A percentile compares a stretch with the other conserved stretches of the same genome.
These are phyloP conservation scores for Gortyna flavago DNA, from an alignment of 2,888 invertebrate genomes.

Conservation along the genomic window DNA sequence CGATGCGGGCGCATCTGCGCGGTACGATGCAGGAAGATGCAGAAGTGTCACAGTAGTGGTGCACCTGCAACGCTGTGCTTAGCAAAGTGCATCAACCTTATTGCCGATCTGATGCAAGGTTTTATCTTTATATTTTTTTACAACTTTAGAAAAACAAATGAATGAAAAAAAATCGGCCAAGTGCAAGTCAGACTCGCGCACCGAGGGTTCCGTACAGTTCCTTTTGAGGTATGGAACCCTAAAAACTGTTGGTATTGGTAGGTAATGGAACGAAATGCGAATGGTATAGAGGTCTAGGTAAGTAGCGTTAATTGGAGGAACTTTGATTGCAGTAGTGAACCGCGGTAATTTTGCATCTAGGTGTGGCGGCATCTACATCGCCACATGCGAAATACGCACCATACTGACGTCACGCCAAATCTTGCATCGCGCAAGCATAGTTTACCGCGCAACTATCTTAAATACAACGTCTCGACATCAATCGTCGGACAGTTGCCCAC, in stretches of 20 bases:
- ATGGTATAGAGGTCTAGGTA: neutral
- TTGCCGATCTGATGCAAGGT: neutral
- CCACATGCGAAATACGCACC: neutral
- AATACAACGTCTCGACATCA: neutral
- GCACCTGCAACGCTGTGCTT: constrained; percentile 26
- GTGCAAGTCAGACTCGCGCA: too few species aligned
- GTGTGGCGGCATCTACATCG: neutral
- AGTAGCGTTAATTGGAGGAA: neutral
- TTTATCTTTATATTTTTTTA: neutral
- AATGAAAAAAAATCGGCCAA: too few species aligned
- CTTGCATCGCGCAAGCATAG: neutral
- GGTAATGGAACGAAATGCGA: neutral
- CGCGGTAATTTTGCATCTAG: neutral
- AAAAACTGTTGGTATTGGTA: neutral
- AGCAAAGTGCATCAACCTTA: neutral
- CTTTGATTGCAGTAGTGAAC: neutral
- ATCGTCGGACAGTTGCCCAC: neutral
- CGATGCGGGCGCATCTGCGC: constrained; percentile 80
- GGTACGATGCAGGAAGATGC: constrained; percentile 5
- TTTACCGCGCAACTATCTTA: neutral
- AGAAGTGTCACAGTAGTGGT: constrained; percentile 36
- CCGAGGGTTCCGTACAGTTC: too few species aligned
- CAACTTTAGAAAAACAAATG: neutral
- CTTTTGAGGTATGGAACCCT: too few species aligned
- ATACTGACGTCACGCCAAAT: neutral